Percentiles rank a stretch among this genome's conserved stretches.
Conservation (phyloP, 2,113 vertebrate genomes). For the Rhombomys opimus region DNA sequence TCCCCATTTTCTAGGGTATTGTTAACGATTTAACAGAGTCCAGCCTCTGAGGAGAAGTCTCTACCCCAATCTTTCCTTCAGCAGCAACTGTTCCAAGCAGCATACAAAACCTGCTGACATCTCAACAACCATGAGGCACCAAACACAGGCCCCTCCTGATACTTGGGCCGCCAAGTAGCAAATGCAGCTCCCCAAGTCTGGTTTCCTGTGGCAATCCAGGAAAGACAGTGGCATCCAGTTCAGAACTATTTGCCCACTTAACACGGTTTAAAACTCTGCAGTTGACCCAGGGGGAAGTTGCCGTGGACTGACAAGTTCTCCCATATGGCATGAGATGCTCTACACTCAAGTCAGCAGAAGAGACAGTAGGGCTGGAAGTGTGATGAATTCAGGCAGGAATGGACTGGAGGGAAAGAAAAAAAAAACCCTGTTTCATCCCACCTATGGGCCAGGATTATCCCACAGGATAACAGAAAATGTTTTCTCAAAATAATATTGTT, state of each 20-base stretch:
- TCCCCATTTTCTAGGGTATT: neutral
- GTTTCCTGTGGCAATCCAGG: neutral
- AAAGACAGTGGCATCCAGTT: too few relatives aligned
- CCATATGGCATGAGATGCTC: fast-evolving
- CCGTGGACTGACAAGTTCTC: neutral
- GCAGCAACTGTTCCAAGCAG: neutral
- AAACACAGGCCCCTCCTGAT: neutral
- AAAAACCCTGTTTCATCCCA: too few relatives aligned
- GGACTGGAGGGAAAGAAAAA: neutral
- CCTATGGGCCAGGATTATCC: neutral
- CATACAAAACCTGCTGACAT: neutral
- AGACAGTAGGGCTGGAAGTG: neutral
- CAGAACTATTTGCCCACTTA: neutral
- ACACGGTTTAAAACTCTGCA: neutral
- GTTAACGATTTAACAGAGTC: neutral
- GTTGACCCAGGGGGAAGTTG: neutral
- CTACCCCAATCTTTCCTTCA: neutral
- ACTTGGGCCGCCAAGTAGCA: neutral
- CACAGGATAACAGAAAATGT: neutral
- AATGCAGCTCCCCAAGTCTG: neutral
- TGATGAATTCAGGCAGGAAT: neutral
- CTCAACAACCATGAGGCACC: neutral
- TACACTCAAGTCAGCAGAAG: neutral
- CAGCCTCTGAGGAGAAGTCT: neutral
- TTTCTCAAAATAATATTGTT: neutral